Conservation (phyloP, 2,797 vertebrate genomes). For the Pangasius djambal region DNA sequence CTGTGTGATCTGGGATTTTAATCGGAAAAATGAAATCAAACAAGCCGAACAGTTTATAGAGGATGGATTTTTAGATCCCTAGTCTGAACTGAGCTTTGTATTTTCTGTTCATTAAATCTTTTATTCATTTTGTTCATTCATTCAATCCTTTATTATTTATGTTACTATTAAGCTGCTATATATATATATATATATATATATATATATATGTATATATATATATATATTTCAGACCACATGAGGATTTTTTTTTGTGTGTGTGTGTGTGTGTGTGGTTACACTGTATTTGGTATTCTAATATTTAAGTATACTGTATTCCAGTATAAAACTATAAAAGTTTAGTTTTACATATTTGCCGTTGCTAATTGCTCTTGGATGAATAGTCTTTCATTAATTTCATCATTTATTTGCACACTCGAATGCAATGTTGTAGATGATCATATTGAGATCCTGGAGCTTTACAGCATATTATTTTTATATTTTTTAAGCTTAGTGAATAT, state of each 20-base stretch:
- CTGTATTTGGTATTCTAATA: neutral
- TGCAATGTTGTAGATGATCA: neutral
- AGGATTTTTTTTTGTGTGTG: neutral
- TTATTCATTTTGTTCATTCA: neutral
- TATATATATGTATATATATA: no score
- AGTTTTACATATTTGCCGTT: neutral
- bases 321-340: neutral
- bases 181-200: no score
- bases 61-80: neutral
- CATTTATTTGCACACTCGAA: slow-evolving; percentile 10
- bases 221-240: neutral
- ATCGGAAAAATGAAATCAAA: neutral
- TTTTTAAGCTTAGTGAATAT: neutral
- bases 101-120: neutral
- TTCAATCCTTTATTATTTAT: neutral
- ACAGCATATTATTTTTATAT: neutral
- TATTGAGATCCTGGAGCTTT: neutral
- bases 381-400: neutral
- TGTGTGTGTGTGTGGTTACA: neutral
- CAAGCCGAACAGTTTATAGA: neutral
- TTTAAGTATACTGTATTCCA: neutral
- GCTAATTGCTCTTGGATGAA: neutral
- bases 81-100: neutral
- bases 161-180: neutral
- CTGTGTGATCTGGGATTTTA: neutral